phyloP scores from a whole-genome alignment of 1,140 invertebrate genomes.

The Mercenaria mercenaria region DNA sequence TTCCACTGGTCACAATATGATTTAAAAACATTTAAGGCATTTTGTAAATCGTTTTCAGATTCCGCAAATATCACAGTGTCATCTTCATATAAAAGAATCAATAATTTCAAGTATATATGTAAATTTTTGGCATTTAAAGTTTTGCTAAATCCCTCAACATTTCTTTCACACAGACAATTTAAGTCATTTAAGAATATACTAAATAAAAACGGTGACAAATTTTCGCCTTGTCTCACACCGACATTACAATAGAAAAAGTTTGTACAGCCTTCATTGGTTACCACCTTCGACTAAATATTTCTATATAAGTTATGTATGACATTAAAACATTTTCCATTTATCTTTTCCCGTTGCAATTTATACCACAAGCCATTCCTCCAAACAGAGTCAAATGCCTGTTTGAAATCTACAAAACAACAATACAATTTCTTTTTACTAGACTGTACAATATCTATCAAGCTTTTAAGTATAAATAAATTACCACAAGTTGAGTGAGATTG shows the following conservation, averaged over 20 bases:
- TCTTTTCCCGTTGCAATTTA: conserved; percentile 19
- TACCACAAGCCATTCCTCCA: conserved; percentile 35
- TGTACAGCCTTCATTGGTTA: background rate
- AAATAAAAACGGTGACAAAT: conserved; percentile 63
- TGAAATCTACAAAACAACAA: conserved; percentile 68
- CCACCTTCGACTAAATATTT: conserved; percentile 40
- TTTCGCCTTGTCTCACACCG: conserved; percentile 61
- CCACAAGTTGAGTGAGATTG: conserved; percentile 61
- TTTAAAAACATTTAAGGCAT: background rate
- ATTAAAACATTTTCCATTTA: conserved; percentile 61
- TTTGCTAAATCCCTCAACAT: background rate
- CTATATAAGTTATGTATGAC: conserved; percentile 64
- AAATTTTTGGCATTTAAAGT: background rate
- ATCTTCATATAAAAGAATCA: no score
- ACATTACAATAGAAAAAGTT: conserved; percentile 48
- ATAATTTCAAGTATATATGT: conserved; percentile 41
- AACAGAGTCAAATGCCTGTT: conserved; percentile 67
- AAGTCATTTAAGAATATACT: conserved; percentile 66
- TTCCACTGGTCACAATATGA: conserved; percentile 62
- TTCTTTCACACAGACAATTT: background rate
- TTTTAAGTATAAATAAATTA: conserved; percentile 59
- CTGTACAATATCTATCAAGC: conserved; percentile 55
- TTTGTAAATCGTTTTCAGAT: conserved; percentile 10
- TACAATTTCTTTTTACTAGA: conserved; percentile 39
- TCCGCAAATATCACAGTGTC: conserved; percentile 60